Percentiles rank a stretch among this genome's conserved stretches.
These are phyloP conservation scores for Hippoglossus stenolepis DNA, from an alignment of 2,113 vertebrate genomes.

Conservation along the genomic window DNA sequence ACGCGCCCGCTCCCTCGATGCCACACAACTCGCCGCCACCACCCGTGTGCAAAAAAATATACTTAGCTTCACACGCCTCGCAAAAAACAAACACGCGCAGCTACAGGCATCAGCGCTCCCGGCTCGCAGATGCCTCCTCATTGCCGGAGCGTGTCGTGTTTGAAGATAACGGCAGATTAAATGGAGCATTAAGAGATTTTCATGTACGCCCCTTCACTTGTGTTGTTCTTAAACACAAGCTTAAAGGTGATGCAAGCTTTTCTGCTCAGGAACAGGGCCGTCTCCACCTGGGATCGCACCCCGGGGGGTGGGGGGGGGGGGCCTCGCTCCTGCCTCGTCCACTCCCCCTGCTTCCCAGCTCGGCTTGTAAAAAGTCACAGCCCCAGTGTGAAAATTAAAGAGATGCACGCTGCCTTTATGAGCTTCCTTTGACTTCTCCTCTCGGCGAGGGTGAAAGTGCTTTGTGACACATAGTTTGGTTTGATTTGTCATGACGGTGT, in stretches of 20 bases:
- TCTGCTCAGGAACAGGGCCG: conserved; percentile 19
- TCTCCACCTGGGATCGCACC: conserved; percentile 23
- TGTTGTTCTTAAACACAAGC: conserved; percentile 17
- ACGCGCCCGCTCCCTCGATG: conserved; percentile 16
- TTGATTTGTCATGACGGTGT: conserved; percentile 33
- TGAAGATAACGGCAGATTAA: conserved; percentile 10
- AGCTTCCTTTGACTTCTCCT: conserved; percentile 52
- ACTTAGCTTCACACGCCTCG: conserved; percentile 21
- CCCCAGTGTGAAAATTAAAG: conserved; percentile 69
- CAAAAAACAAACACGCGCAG: background rate
- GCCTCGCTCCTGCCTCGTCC: conserved; percentile 36
- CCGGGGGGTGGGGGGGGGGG: background rate
- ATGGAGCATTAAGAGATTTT: conserved; percentile 15
- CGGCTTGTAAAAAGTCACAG: conserved; percentile 70
- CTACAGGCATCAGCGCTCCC: conserved; percentile 11
- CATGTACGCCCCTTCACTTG: conserved; percentile 8
- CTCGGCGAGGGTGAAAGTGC: conserved; percentile 38
- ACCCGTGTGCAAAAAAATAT: conserved; percentile 11
- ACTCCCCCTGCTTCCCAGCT: conserved; percentile 43
- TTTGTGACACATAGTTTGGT: conserved; percentile 40
- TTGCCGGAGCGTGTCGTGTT: conserved; percentile 25
- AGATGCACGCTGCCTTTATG: conserved; percentile 68
- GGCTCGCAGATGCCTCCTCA: conserved; percentile 28
- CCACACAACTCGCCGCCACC: conserved; percentile 22
- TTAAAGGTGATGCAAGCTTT: background rate